Conservation (phyloP, 2,888 invertebrate species). For the Mimumesa dahlbomi region DNA sequence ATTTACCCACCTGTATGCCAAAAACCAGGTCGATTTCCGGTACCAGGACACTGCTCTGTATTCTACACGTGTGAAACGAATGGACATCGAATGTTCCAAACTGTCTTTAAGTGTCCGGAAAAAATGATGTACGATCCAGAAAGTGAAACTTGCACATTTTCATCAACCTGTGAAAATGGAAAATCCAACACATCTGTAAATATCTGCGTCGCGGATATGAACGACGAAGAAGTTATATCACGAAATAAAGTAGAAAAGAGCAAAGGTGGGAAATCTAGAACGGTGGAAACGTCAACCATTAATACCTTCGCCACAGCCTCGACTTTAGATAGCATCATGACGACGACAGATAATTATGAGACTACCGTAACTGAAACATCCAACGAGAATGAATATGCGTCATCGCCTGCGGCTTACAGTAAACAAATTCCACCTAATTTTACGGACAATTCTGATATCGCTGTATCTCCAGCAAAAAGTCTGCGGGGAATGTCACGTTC, state of each 20-base stretch:
- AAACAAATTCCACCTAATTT: neutral
- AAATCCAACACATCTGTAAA: neutral
- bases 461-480: constrained; percentile 5
- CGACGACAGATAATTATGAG: neutral
- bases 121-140: constrained; percentile 62
- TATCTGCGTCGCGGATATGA: neutral
- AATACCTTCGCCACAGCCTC: too few relatives aligned
- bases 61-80: constrained; percentile 79
- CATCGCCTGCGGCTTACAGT: neutral
- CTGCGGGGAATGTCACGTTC: constrained; percentile 1
- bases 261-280: too few relatives aligned
- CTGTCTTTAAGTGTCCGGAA: constrained; percentile 71
- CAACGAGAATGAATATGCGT: neutral
- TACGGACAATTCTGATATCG: neutral
- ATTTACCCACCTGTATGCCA: constrained; percentile 69
- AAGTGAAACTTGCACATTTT: constrained; percentile 55
- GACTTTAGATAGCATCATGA: neutral
- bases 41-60: constrained; percentile 77
- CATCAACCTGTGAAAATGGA: constrained; percentile 8
- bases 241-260: neutral
- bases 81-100: constrained; percentile 75
- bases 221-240: neutral
- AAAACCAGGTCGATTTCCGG: constrained; percentile 75
- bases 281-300: neutral
- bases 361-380: neutral